A percentile compares a stretch with the other conserved stretches of the same genome.
Evolutionary conservation across 2,113 vertebrate genomes (phyloP).

Genomic region (Chelonoidis abingdonii): DNA sequence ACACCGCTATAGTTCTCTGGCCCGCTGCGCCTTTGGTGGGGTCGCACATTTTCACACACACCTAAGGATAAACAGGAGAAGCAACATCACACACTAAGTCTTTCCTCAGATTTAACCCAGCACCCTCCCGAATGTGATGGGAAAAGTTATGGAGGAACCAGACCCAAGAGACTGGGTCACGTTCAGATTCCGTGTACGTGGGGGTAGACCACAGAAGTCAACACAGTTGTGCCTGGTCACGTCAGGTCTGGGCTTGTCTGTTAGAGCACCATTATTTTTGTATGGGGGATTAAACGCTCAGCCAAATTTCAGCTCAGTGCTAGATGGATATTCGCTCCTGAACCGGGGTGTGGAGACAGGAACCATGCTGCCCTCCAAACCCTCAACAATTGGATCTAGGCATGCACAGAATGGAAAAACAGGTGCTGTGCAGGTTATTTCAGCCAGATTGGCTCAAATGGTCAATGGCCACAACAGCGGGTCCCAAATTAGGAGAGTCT

Average conservation of each 20-base stretch:
- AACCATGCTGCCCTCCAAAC: not conserved
- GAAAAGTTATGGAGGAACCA: not conserved
- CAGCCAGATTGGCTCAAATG: not conserved
- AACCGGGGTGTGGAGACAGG: not conserved
- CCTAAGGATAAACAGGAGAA: conserved; percentile 77
- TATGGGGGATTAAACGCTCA: not conserved
- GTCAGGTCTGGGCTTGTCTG: not conserved
- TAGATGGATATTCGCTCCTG: not conserved
- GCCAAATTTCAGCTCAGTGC: not conserved
- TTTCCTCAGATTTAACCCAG: not conserved
- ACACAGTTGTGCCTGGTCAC: not conserved
- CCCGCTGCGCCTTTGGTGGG: conserved; percentile 89
- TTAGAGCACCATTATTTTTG: not conserved
- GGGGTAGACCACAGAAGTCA: not conserved
- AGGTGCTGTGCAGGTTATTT: not conserved
- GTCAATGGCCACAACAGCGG: rapidly evolving
- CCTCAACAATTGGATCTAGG: not conserved
- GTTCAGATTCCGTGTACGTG: not conserved
- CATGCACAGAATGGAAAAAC: not conserved
- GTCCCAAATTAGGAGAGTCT: not conserved
- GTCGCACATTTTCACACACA: conserved; percentile 96
- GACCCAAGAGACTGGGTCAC: not conserved
- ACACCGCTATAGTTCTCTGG: conserved; percentile 89
- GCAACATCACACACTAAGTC: not conserved
- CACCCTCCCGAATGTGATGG: not conserved